Conservation (phyloP, 2,797 vertebrate genomes). For the Chelidonichthys spinosus region DNA sequence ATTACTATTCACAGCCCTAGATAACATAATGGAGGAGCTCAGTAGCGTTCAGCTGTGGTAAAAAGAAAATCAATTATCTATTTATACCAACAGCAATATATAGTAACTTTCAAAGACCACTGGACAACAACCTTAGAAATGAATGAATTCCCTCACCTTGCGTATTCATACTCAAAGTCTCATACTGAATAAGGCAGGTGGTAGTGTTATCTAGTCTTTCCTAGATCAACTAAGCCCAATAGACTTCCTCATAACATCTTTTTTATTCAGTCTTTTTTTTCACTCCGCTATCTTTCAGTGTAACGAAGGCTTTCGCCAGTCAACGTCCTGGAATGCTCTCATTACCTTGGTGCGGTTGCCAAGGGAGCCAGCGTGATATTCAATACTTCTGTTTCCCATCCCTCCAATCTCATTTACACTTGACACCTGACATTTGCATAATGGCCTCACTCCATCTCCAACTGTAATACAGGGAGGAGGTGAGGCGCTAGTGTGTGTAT, state of each 20-base stretch:
- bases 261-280: constrained; percentile 29
- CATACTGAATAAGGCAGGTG: constrained; percentile 12
- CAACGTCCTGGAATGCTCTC: constrained; percentile 70
- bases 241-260: constrained; percentile 19
- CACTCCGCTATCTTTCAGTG: constrained; percentile 39
- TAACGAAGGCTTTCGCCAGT: constrained; percentile 60
- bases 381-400: constrained; percentile 79
- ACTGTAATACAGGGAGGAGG: constrained; percentile 57
- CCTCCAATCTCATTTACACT: constrained; percentile 84
- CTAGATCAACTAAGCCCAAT: constrained; percentile 40
- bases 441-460: constrained; percentile 75
- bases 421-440: constrained; percentile 85
- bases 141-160: neutral
- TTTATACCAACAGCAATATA: neutral
- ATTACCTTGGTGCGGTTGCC: constrained; percentile 74
- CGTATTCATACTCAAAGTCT: neutral
- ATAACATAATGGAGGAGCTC: neutral
- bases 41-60: neutral
- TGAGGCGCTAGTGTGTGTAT: constrained; percentile 41
- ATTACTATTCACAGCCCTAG: neutral
- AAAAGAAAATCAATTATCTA: neutral
- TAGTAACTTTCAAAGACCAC: neutral
- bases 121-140: neutral
- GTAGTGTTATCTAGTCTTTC: constrained; percentile 37
- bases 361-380: constrained; percentile 74